Evolutionary conservation across 1,140 invertebrate genomes (phyloP), one percentile per base, ranked within the genome.

Genomic region (Belonocnema kinseyi): DNA sequence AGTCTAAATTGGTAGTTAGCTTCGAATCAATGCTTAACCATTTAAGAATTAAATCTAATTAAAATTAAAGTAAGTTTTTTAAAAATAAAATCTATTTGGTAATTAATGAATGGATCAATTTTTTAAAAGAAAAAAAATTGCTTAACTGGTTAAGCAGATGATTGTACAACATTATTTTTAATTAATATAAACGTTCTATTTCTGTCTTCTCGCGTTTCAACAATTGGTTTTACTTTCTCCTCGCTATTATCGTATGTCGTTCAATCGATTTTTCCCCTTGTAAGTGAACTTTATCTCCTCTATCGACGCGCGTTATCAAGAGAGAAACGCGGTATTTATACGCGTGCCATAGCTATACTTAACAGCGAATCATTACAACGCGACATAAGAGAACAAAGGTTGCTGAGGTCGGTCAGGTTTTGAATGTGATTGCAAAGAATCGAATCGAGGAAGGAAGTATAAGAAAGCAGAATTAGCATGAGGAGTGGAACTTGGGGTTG

Each of bases 401-500:
- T 40, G 26, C 21, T 66, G 4, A 66, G 21, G 26, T 66, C 58
- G 58, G 21, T 66, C 26, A 40, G 21, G 58, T 66, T 33, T 66
- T 40, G 58, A 66, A 66, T 66, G 58, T 12, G 16, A 3, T 40
- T 40, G 58, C 21, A 66, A 40, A 66, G 58, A 66, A 66, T 66
- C 33, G 21, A 66, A 13, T 66, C 33, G 26, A 66, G 58, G 26
- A 66, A 40, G 26, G 33, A 66, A 66, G 58, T 66, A 66, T 66
- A 33, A 33, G 58, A 66, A 40, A 66, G 12, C 21, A 33, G 58
- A 66, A 33, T 66, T 66, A 66, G 58, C 58, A 66, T 66, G 58
- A 66, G 21, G 14, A 16, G 56, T 26, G 11, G 58, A 33, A 16
- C 26, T 66, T 6, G 26, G 26, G 26, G 58, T 40, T 40, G 21